Base-by-base conservation (phyloP, 2,888 invertebrate genomes). In the Pemphredon lugubris region DNA sequence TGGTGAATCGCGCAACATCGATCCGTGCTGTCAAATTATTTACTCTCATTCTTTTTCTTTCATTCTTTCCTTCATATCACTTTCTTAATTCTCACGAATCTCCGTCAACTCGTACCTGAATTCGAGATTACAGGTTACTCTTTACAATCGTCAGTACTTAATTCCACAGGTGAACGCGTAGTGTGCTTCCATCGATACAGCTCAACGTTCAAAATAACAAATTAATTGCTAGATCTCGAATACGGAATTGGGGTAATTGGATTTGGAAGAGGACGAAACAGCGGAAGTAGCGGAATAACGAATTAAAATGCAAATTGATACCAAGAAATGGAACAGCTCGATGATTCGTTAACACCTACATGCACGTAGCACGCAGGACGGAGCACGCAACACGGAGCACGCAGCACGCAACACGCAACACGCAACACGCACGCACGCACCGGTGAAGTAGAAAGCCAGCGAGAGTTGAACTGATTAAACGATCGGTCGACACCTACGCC, bases 161-260 rank as follows among this genome's bases (percentile, higher is more conserved):
- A 34, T 23, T 21, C 14, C 34, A 44, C 47, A n/a, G n/a, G n/a
- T n/a, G 16, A 23, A 6, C 11, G 16, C 39, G 50, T 21, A 32
- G 7, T 34, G 45, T 18, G 50, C 21, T 21, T 14, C 13, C 26
- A 18, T 26, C 68, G 40, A n/a, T n/a, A n/a, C n/a, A n/a, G n/a
- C n/a, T 13, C 34, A 9, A 16, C 14, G 50, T 7, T 18, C 9
- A 18, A 39, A 26, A 47, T 42, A 54, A 70, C 59, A 54, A 48
- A 72, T 75, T 53, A 70, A 70, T 40, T 9, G 54, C n/a, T 61
- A 59, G 53, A 57, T 45, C 39, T 21, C 48, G 59, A 13, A 30
- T 44, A 30, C 23, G 47, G 44, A 73, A 74, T 74, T 59, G 53
- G 69, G 64, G 53, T 45, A 71, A 74, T 55, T 63, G 42, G 40